A percentile compares a stretch with the other conserved stretches of the same genome.
Evolutionary conservation across 2,888 invertebrate genomes (phyloP).

Genomic region (Drosophila fungiperda): DNA sequence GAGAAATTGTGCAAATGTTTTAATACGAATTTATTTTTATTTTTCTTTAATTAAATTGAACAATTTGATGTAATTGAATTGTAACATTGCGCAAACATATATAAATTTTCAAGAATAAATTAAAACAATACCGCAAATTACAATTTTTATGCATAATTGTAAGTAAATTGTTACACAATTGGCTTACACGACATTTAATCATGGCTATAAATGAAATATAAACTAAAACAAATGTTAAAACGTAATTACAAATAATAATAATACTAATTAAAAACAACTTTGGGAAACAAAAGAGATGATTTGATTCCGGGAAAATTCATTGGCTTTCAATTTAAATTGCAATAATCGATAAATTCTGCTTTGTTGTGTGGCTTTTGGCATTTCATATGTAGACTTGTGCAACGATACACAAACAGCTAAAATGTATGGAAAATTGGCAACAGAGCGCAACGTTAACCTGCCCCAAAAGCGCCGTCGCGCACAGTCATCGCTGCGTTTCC

Average conservation of each 20-base stretch:
- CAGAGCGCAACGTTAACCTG: conserved; percentile 49
- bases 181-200: not conserved
- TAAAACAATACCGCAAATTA: not conserved
- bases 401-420: conserved; percentile 35
- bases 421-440: conserved; percentile 63
- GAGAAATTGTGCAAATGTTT: too few relatives aligned
- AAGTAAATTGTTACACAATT: not conserved
- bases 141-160: not conserved
- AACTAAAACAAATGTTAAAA: not conserved
- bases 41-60: not conserved
- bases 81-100: not conserved
- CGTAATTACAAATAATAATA: not conserved
- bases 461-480: not conserved
- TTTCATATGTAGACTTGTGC: conserved; percentile 53
- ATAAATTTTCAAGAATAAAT: not conserved
- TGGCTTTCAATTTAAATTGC: not conserved
- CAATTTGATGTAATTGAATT: not conserved
- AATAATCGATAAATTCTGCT: conserved; percentile 17
- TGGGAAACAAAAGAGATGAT: not conserved
- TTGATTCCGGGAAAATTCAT: conserved; percentile 1
- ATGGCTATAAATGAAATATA: not conserved
- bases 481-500: conserved; percentile 34
- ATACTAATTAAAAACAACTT: not conserved
- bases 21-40: not conserved
- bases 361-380: conserved; percentile 46